These are phyloP conservation scores for Pseudorhombus dupliciocellatus DNA, from an alignment of 2,113 vertebrate genomes.

Conservation along the genomic window DNA sequence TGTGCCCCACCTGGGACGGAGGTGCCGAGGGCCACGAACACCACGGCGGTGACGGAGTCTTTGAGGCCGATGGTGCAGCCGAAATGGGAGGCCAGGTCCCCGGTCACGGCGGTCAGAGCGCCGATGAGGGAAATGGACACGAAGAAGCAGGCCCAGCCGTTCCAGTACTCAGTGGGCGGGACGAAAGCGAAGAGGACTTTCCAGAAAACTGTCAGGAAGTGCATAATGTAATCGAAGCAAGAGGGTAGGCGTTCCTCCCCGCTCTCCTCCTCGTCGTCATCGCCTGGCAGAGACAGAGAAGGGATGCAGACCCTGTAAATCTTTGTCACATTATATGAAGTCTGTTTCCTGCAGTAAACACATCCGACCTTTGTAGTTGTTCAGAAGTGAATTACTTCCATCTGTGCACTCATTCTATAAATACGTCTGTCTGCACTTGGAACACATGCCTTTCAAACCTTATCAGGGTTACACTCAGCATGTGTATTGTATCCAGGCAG, in stretches of 20 bases:
- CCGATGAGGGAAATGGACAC: conserved; percentile 87
- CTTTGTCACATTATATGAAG: neutral
- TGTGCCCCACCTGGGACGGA: conserved; percentile 83
- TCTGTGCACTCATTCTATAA: too few species aligned
- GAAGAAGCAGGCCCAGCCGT: conserved; percentile 88
- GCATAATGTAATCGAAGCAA: conserved; percentile 90
- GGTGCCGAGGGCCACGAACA: conserved; percentile 87
- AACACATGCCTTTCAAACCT: too few species aligned
- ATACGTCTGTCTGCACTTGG: too few species aligned
- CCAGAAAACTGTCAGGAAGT: conserved; percentile 90
- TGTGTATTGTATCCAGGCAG: too few species aligned
- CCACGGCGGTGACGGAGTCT: conserved; percentile 86
- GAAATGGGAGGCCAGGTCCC: conserved; percentile 86
- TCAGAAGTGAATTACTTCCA: neutral
- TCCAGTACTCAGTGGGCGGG: conserved; percentile 88
- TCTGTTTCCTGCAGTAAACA: neutral
- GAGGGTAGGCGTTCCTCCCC: conserved; percentile 85
- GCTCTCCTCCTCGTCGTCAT: conserved; percentile 86
- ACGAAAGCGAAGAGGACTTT: conserved; percentile 89
- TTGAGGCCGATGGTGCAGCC: conserved; percentile 87
- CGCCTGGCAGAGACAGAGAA: conserved; percentile 69
- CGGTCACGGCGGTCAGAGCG: conserved; percentile 84
- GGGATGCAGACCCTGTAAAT: neutral
- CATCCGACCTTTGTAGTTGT: neutral
- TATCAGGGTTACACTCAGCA: too few species aligned